Evolutionary conservation across 2,113 vertebrate species (phyloP).

Genomic region (Triplophysa rosa): DNA sequence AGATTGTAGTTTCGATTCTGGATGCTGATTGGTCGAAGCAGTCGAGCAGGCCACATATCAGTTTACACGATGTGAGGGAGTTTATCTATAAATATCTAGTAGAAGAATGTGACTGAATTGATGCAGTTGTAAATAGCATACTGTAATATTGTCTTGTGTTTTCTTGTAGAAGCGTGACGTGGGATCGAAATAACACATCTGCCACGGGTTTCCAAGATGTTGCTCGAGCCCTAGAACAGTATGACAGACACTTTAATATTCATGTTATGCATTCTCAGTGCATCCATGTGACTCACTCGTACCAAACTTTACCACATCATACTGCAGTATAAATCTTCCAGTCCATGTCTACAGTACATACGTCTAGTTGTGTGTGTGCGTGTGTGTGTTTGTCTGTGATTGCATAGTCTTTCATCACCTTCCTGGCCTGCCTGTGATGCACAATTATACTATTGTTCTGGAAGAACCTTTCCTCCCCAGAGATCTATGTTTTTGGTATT

Average conservation of each 20-base stretch:
- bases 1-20: too few species aligned
- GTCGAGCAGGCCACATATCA: too few species aligned
- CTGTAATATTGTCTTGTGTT: constrained; percentile 36
- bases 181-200: constrained; percentile 89
- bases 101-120: background rate
- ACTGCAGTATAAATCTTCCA: constrained; percentile 15
- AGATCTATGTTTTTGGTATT: background rate
- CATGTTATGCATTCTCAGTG: background rate
- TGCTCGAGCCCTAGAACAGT: constrained; percentile 90
- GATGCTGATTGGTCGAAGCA: too few species aligned
- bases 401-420: constrained; percentile 67
- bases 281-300: background rate
- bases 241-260: constrained; percentile 57
- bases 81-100: too few species aligned
- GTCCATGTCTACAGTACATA: constrained; percentile 14
- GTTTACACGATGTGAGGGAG: too few species aligned
- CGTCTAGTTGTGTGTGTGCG: too few species aligned
- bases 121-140: background rate
- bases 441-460: constrained; percentile 28
- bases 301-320: background rate
- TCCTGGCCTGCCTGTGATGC: constrained; percentile 50
- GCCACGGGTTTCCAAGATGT: constrained; percentile 86
- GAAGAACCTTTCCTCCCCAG: background rate
- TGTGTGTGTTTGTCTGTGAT: constrained; percentile 35
- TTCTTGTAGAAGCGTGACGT: constrained; percentile 81